Conservation (phyloP, 2,888 invertebrate species). For the Drosophila pegasa region DNA sequence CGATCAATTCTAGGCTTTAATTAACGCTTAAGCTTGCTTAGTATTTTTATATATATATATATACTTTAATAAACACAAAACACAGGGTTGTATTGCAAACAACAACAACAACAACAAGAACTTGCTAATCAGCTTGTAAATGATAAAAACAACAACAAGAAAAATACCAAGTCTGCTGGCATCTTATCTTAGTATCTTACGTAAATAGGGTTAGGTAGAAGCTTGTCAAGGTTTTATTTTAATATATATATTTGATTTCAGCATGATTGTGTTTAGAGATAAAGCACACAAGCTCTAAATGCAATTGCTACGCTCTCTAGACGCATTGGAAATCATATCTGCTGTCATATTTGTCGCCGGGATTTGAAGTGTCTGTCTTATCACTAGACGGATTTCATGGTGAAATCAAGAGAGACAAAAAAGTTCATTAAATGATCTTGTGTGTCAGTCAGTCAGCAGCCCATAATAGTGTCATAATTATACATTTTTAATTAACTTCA, state of each 20-base stretch:
- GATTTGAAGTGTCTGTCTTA: conserved; percentile 43
- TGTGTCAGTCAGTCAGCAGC: not conserved
- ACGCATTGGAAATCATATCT: conserved; percentile 55
- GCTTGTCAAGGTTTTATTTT: conserved; percentile 1
- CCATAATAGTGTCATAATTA: not conserved
- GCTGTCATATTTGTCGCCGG: conserved; percentile 36
- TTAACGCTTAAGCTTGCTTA: conserved; percentile 13
- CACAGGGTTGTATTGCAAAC: conserved; percentile 17
- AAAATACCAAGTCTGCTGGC: conserved; percentile 25
- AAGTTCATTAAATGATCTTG: conserved; percentile 22
- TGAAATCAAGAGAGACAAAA: conserved; percentile 21
- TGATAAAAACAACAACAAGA: conserved; percentile 11
- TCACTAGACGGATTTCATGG: conserved; percentile 34
- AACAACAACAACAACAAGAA: conserved; percentile 18
- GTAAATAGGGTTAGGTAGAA: conserved; percentile 31
- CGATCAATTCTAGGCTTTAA: conserved; percentile 69
- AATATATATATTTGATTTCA: conserved; percentile 12
- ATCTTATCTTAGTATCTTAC: conserved; percentile 66
- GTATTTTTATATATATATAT: conserved; percentile 17
- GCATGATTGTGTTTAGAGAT: conserved; percentile 30
- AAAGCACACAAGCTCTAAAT: conserved; percentile 29
- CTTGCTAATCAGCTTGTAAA: conserved; percentile 44
- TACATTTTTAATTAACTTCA: not conserved
- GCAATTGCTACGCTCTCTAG: conserved; percentile 26
- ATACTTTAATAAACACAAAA: conserved; percentile 39